A percentile compares a stretch with the other conserved stretches of the same genome.
Evolutionary conservation across 2,888 invertebrate species (phyloP).

Genomic region (Brachypalpus laphriformis): DNA sequence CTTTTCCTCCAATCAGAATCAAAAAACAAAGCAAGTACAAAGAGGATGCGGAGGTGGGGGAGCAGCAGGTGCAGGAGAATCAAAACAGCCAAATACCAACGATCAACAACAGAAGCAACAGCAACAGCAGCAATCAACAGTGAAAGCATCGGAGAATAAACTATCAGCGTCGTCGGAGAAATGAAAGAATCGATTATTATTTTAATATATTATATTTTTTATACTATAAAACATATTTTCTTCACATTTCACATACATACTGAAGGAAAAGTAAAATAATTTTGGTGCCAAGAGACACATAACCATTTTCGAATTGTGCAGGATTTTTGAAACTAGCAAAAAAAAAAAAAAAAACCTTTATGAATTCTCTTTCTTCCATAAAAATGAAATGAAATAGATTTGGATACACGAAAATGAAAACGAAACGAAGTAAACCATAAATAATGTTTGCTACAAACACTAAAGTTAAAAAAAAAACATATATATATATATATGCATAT

Average conservation of each 20-base stretch:
- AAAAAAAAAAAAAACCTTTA: neutral
- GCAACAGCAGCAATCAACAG: conserved; percentile 41
- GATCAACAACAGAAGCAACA: conserved; percentile 48
- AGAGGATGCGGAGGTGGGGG: conserved; percentile 34
- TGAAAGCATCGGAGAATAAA: conserved; percentile 64
- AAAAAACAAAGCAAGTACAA: conserved; percentile 67
- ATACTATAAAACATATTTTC: conserved; percentile 46
- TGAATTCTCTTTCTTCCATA: conserved; percentile 50
- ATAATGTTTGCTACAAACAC: conserved; percentile 45
- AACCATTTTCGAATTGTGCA: conserved; percentile 52
- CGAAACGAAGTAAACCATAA: conserved; percentile 56
- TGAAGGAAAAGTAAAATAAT: conserved; percentile 37
- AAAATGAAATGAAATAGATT: conserved; percentile 53
- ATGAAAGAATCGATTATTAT: conserved; percentile 69
- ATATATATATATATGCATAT: neutral
- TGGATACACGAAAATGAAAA: conserved; percentile 41
- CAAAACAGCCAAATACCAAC: conserved; percentile 57
- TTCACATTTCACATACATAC: conserved; percentile 55
- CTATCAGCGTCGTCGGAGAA: conserved; percentile 75
- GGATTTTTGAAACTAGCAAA: conserved; percentile 48
- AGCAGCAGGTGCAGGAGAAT: neutral
- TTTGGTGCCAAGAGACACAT: conserved; percentile 63
- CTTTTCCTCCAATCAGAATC: conserved; percentile 59
- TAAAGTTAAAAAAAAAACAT: conserved; percentile 21
- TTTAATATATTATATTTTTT: conserved; percentile 59